phyloP scores from a whole-genome alignment of 2,797 vertebrate species.

The Falco concolor region DNA sequence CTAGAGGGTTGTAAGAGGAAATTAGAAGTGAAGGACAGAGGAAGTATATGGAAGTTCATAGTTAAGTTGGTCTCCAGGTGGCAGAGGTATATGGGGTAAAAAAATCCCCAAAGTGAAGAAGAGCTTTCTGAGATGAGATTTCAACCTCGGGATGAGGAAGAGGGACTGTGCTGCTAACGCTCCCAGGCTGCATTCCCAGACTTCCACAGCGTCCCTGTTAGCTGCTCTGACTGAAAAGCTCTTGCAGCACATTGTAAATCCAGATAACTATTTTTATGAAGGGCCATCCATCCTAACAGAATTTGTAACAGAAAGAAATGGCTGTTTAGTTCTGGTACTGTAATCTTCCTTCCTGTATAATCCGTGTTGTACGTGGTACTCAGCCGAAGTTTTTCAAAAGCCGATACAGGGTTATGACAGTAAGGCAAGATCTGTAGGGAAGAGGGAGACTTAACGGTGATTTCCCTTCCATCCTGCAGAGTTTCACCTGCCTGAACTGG shows the following conservation, averaged over 20 bases:
- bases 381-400: neutral
- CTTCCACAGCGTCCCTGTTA: rapidly evolving
- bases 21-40: neutral
- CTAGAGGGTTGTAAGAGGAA: neutral
- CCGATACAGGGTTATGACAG: neutral
- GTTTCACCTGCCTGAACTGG: neutral
- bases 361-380: neutral
- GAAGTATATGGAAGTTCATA: neutral
- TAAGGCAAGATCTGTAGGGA: neutral
- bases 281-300: neutral
- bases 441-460: neutral
- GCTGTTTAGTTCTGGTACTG: neutral
- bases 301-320: neutral
- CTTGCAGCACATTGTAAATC: neutral
- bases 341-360: neutral
- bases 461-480: neutral
- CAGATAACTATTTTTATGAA: neutral
- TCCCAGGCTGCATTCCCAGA: neutral
- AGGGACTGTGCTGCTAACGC: too few relatives aligned
- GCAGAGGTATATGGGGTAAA: neutral
- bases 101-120: neutral
- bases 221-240: neutral
- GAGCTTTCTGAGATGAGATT: neutral
- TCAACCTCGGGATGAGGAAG: neutral
- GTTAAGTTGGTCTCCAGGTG: neutral